Evolutionary conservation across 2,888 invertebrate species (phyloP).

Genomic region (Caenorhabditis doughertyi): DNA sequence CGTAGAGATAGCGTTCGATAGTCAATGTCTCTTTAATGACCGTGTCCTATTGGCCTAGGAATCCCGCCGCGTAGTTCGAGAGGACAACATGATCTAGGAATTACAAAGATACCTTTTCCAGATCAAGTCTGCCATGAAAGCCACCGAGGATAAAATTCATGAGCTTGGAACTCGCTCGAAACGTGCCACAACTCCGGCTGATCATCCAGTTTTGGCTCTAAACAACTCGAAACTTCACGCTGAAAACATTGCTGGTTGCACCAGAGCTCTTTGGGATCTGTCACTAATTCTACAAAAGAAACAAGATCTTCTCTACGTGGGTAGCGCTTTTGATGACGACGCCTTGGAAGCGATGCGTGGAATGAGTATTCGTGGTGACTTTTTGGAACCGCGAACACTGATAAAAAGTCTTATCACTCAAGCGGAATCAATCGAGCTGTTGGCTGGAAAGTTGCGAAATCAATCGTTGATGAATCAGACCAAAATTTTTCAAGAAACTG

Average conservation of each 20-base stretch:
- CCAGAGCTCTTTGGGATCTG: neutral
- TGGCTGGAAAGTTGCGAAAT: too few relatives aligned
- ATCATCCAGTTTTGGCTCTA: neutral
- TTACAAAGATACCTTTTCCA: neutral
- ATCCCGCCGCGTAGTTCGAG: too few relatives aligned
- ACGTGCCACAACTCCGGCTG: neutral
- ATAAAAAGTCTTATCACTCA: too few relatives aligned
- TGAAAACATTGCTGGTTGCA: neutral
- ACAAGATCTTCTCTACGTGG: neutral
- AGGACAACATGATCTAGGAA: too few relatives aligned
- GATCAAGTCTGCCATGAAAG: neutral
- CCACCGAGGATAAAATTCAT: neutral
- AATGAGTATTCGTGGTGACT: too few relatives aligned
- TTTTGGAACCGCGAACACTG: too few relatives aligned
- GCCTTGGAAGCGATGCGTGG: neutral
- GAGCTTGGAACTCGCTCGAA: neutral
- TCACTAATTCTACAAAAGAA: neutral
- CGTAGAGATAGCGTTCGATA: too few relatives aligned
- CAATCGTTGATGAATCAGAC: too few relatives aligned
- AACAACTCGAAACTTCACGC: neutral
- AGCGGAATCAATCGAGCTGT: too few relatives aligned
- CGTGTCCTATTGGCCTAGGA: too few relatives aligned
- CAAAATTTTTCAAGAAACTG: too few relatives aligned
- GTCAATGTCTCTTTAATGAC: too few relatives aligned
- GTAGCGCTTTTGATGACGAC: neutral